Base-by-base conservation (phyloP, 1,140 invertebrate species). In the Luehdorfia chinensis region DNA sequence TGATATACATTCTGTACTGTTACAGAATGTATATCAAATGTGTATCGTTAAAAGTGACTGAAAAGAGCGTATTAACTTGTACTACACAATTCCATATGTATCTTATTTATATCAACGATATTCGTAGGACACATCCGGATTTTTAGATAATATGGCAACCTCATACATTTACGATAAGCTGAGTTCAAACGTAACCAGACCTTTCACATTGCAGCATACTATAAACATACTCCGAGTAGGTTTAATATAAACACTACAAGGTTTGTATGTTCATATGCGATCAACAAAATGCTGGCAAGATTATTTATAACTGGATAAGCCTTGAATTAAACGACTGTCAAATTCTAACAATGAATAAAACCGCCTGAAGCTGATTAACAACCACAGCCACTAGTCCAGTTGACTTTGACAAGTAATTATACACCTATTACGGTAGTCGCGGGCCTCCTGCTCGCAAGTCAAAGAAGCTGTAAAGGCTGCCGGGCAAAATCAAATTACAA, bases 111-210 rank as follows among this genome's bases (percentile, higher is more conserved):
- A 18, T 30, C 11, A 4, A 1, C 18, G 16, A 16, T 18, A 36
- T 18, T n/a, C 4, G 2, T 23, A 2, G 34, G 21, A 15, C 18
- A 21, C 21, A 16, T 37, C 18, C 34, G 34, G 18, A 37, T 11
- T 37, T 37, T 4, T 19, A 23, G 21, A 19, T 8, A 19, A 37
- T 4, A 37, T 37, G 34, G 34, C 18, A 37, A 37, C 34, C 18
- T 37, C 21, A 3, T 37, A 9, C 11, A 21, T 21, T 19, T 19
- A 37, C 34, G 18, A 19, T 30, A 9, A 30, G 9, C 3, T 1
- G 15, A 37, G 18, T 37, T 37, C 34, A 21, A 37, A 37, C 34
- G 18, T 37, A 37, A n/a, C 34, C 34, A 37, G 34, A 37, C 18
- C 34, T 21, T 37, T 21, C 34, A 12, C 34, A 33, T 9, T 37